Evolutionary conservation across 1,140 invertebrate species (phyloP).

Genomic region (Marisa cornuarietis): DNA sequence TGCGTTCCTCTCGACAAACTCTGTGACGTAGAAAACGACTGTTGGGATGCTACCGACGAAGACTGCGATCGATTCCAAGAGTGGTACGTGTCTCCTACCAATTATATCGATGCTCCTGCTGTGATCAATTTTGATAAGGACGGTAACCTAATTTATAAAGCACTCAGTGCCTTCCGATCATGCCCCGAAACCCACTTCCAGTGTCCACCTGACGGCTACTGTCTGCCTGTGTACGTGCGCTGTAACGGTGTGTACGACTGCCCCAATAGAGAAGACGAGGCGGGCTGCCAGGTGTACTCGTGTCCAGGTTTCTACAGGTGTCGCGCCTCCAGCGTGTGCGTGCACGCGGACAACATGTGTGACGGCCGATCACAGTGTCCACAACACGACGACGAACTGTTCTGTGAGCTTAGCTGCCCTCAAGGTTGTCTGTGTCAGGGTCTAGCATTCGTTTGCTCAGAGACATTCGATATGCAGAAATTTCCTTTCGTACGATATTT

Average conservation of each 20-base stretch:
- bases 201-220: constrained; percentile 10
- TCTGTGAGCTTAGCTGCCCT: constrained; percentile 28
- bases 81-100: no score
- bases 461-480: background rate
- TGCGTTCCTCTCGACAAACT: background rate
- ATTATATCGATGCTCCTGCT: no score
- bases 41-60: constrained; percentile 26
- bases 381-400: constrained; percentile 27
- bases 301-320: constrained; percentile 30
- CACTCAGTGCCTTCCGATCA: no score
- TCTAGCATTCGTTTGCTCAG: constrained; percentile 6
- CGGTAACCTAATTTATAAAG: no score
- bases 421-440: constrained; percentile 30
- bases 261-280: constrained; percentile 13
- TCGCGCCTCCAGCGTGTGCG: constrained; percentile 15
- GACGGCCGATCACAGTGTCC: constrained; percentile 24
- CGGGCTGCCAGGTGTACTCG: constrained; percentile 5
- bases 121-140: no score
- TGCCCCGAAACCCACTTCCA: constrained; percentile 17
- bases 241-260: constrained; percentile 26
- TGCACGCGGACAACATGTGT: constrained; percentile 13
- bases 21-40: constrained; percentile 29
- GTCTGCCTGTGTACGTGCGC: constrained; percentile 10
- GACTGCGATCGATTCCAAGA: constrained; percentile 15
- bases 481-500: background rate